These are phyloP conservation scores for Neomonachus schauinslandi DNA, from an alignment of 2,113 vertebrate genomes.

Conservation along the genomic window DNA sequence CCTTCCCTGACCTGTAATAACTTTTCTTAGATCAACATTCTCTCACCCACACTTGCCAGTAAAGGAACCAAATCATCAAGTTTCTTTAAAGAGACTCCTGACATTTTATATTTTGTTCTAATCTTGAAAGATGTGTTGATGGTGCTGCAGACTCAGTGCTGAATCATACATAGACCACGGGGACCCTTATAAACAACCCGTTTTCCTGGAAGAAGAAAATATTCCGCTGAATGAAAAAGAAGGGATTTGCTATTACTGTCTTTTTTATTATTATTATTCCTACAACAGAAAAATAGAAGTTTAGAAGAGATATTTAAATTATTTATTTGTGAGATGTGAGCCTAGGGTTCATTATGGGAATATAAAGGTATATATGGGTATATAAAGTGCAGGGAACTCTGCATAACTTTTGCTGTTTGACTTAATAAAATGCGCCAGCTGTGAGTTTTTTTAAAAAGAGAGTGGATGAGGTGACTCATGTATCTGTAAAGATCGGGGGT, in stretches of 20 bases:
- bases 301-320: neutral
- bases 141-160: too few species aligned
- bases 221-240: neutral
- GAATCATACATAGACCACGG: neutral
- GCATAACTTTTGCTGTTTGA: neutral
- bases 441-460: neutral
- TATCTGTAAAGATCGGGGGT: neutral
- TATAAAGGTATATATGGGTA: neutral
- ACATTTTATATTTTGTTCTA: neutral
- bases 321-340: neutral
- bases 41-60: neutral
- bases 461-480: neutral
- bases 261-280: neutral
- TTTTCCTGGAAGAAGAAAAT: neutral
- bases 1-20: neutral
- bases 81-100: neutral
- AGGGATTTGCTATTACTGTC: neutral
- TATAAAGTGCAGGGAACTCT: neutral
- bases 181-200: neutral
- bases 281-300: neutral
- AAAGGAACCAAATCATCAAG: neutral
- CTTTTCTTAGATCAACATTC: neutral
- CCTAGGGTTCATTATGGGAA: neutral
- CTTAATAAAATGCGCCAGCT: neutral
- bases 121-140: neutral